Evolutionary conservation across 2,113 vertebrate genomes (phyloP).

Genomic region (Datnioides undecimradiatus): DNA sequence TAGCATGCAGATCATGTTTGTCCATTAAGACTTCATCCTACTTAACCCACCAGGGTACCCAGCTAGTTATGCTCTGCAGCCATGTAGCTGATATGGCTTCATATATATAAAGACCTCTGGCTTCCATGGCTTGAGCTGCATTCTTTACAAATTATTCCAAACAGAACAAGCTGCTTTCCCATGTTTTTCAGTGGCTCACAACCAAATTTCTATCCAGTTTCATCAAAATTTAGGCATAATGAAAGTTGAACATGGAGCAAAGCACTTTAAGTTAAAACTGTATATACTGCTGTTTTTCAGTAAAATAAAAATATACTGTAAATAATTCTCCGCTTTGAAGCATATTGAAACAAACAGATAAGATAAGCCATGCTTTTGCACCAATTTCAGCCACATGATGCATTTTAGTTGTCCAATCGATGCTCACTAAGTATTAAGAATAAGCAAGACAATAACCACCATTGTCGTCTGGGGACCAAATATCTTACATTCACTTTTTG

Average conservation of each 20-base stretch:
- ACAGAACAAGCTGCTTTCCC: not conserved
- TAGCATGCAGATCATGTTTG: slow-evolving; percentile 17
- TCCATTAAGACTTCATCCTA: slow-evolving; percentile 26
- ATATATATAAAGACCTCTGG: not conserved
- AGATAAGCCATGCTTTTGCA: not conserved
- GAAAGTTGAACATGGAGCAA: not conserved
- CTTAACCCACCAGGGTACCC: slow-evolving; percentile 16
- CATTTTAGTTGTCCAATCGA: not conserved
- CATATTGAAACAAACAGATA: not conserved
- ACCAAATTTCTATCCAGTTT: not conserved
- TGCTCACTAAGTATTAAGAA: not conserved
- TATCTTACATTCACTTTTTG: slow-evolving; percentile 10
- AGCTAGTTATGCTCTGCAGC: slow-evolving; percentile 37
- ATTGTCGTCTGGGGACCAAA: slow-evolving; percentile 1
- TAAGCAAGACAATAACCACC: slow-evolving; percentile 4
- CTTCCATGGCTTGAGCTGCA: not conserved
- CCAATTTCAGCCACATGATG: slow-evolving; percentile 3
- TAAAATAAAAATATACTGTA: not conserved
- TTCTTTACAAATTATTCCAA: not conserved
- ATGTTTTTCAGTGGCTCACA: slow-evolving; percentile 2
- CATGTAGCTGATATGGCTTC: not conserved
- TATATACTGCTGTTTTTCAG: not conserved
- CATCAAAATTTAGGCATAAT: slow-evolving; percentile 1
- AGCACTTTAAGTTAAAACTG: slow-evolving; percentile 11
- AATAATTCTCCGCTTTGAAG: not conserved